Base-by-base conservation (phyloP, 2,113 vertebrate species). In the Otolemur garnettii region DNA sequence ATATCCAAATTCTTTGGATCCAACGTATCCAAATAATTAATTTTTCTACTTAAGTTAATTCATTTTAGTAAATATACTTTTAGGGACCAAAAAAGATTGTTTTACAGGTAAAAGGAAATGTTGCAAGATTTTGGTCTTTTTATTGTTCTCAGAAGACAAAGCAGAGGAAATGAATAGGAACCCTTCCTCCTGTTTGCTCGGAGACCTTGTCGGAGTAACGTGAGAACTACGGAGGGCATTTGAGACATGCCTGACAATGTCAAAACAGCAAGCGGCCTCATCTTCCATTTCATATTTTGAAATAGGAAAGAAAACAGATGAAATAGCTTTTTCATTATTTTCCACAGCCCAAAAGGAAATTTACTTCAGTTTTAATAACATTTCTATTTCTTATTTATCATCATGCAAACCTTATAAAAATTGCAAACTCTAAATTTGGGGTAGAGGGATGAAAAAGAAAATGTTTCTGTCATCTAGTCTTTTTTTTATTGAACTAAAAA, bases 251-350 rank as follows among this genome's bases (percentile, higher is more conserved):
- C 96, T 62, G 96, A 81, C 45, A 4, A 50, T 77, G 88, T 91
- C 93, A 80, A 85, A 95, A 93, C 93, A 95, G 89, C 90, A 93
- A 96, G 92, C 11, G 4, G 87, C 83, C 81, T 84, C 95, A 28
- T 96, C 96, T 93, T 82, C 81, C 45, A 84, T 60, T 59, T 96
- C 86, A 13, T 33, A 83, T 94, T 96, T 96, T 75, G 83, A 95
- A 95, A 97, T 89, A 84, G 62, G 91, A 95, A 96, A 91, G 53
- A 93, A 88, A 95, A 89, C 53, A 96, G 72, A 95, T 86, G 88
- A 94, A 96, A 97, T 94, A 94, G 83, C 69, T 95, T 97, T 98
- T 97, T 66, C 66, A 96, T 97, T 97, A 95, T 97, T 97, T 97
- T 93, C 95, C 90, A 95, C 93, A 93, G 86, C 60, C 93, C n/a